Base-by-base conservation (phyloP, 2,113 vertebrate genomes). In the Dicrurus megarhynchus region DNA sequence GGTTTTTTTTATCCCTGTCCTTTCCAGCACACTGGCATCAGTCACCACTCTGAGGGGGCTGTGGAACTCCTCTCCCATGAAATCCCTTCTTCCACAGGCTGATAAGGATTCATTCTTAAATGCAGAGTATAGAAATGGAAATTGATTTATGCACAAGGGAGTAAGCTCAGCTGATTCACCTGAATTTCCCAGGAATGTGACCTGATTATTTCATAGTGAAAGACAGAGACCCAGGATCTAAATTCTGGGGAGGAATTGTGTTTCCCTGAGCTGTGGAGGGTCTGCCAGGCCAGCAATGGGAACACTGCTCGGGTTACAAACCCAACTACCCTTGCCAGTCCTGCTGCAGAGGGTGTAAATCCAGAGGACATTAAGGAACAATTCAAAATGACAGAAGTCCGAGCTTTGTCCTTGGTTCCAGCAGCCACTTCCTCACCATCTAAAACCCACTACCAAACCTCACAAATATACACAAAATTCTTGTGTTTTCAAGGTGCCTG, bases 21-120 rank as follows among this genome's bases (percentile, higher is more conserved):
- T 79, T 76, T 33, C 59, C 53, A 49, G 75, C 65, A 19, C 22
- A 1, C 27, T 87, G 84, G 76, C 52, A 35, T 70, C 16, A 3
- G 33, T 63, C 91, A 35, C 50, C 41, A 17, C 60, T 84, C 53
- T 63, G 76, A 87, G 84, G 84, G 82, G 75, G 60, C 88, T 90
- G 70, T 80, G 63, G 61, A 87, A 55, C 52, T 55, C 80, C 61
- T 47, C 52, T 32, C 44, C 69, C 70, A 84, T 67, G 35, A 83
- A 89, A 65, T 7, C 32, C 59, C 79, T 63, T 78, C 42, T 89
- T 79, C 68, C 83, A 81, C 35, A 52, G 52, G n/a, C 85, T 92
- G 69, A 74, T 84, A 64, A 82, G 56, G 93, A 85, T 96, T 91
- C 59, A 97, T 95, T 97, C 88, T 97, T 88, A 96, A 97, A 83